Conservation (phyloP, 2,888 invertebrate genomes). For the Orthonychiurus folsomi region DNA sequence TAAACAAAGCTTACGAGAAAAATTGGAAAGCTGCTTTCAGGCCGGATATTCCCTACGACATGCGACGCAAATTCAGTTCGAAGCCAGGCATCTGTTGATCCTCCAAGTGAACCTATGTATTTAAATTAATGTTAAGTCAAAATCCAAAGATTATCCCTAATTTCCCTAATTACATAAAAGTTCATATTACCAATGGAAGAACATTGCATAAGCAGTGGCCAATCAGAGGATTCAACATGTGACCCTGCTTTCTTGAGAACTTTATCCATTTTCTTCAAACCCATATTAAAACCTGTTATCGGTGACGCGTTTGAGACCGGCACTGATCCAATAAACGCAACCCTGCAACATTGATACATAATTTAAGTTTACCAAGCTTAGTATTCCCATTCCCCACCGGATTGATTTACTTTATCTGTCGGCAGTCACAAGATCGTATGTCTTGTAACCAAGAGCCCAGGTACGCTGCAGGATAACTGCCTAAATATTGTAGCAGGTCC, state of each 20-base stretch:
- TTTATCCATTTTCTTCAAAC: conserved; percentile 52
- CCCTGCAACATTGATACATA: conserved; percentile 49
- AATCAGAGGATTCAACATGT: conserved; percentile 47
- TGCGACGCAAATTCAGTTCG: conserved; percentile 16
- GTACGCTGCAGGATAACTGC: conserved; percentile 59
- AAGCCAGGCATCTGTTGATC: conserved; percentile 17
- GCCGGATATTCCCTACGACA: conserved; percentile 6
- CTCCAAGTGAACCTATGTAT: too few species aligned
- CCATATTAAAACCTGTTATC: conserved; percentile 53
- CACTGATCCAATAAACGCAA: conserved; percentile 72
- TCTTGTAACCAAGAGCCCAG: conserved; percentile 64
- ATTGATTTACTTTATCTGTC: conserved; percentile 61
- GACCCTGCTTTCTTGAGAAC: conserved; percentile 52
- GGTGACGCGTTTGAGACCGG: conserved; percentile 68
- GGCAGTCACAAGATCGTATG: conserved; percentile 71
- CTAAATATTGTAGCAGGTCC: conserved; percentile 65
- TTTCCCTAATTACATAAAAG: too few species aligned
- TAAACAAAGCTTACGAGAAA: neutral
- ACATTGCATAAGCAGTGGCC: conserved; percentile 74
- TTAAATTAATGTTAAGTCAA: too few species aligned
- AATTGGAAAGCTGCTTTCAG: neutral
- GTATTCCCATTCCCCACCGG: conserved; percentile 9
- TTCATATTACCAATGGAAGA: conserved; percentile 72
- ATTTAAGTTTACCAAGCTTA: neutral
- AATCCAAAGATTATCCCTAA: too few species aligned